Base-by-base conservation (phyloP, 1,140 invertebrate species). In the Gonioctena quinquepunctata region DNA sequence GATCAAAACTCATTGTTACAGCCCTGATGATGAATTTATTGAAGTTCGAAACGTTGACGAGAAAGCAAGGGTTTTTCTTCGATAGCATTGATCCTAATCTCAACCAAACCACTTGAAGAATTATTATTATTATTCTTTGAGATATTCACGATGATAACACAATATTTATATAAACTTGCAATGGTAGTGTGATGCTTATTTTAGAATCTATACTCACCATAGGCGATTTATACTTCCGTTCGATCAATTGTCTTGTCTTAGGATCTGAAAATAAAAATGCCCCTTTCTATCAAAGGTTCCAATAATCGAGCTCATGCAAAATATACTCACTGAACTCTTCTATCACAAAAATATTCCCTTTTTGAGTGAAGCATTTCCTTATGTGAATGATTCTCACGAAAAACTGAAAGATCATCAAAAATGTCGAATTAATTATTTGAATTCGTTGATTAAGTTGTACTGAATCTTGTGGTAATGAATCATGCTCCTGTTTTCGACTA, bases 321-420 rank as follows among this genome's bases (percentile, higher is more conserved):
- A 16, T 25, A 79, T 82, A 93, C 95, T 96, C 90, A 98, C 96
- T 97, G 86, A 92, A 98, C 91, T 98, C 97, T 90, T 99, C 98
- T 84, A 99, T 90, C 83, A 99, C 93, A 90, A 99, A 99, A 84
- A 99, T 95, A 83, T 95, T 96, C 84, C 97, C 97, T 86, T 97
- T 98, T 85, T 96, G 95, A 68, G 96, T 98, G 88, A 98, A 99
- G 89, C 97, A 99, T 87, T 99, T 99, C 85, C 96, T 91, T 87
- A 99, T 99, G 87, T 98, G 96, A 88, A 96, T 94, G 87, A 99
- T 90, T 84, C 96, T 93, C 86, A 99, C 96, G 89, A 99, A 99
- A 88, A 98, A 99, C 97, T 99, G 91, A 81, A 96, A 95, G 83
- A 59, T 59, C 2, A 59, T 25, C 33, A 42, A 11, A 11, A 54